A percentile compares a stretch with the other conserved stretches of the same genome.
phyloP scores from a whole-genome alignment of 2,113 vertebrate species.

The Grammomys dolichurus region DNA sequence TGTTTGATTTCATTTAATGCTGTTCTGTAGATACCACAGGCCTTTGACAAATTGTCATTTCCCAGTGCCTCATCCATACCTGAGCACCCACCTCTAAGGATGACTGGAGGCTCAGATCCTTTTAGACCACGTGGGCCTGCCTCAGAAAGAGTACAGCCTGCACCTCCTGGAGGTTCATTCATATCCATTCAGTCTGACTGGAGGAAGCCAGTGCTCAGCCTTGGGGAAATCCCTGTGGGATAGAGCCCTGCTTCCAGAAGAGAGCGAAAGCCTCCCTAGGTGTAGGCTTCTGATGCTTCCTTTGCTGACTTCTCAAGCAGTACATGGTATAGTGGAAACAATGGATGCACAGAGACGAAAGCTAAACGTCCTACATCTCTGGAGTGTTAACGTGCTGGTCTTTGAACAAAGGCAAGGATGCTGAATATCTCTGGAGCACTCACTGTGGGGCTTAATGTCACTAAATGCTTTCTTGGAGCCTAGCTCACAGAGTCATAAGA shows the following conservation, averaged over 20 bases:
- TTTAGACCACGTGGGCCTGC: not conserved
- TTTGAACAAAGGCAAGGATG: conserved; percentile 12
- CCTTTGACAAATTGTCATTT: conserved; percentile 65
- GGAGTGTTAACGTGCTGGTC: not conserved
- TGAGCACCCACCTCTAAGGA: not conserved
- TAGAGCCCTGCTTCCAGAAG: not conserved
- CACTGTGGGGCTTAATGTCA: not conserved
- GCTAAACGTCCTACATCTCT: not conserved
- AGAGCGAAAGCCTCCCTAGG: conserved; percentile 7
- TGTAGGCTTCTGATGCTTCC: not conserved
- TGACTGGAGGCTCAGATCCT: not conserved
- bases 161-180: not conserved
- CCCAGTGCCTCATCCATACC: not conserved
- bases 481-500: not conserved
- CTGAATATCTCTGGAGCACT: not conserved
- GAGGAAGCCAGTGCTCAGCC: not conserved
- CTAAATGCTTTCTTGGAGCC: not conserved
- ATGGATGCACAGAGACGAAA: not conserved
- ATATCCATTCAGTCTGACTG: not conserved
- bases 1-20: conserved; percentile 66
- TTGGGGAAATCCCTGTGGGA: conserved; percentile 17
- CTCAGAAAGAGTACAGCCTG: not conserved
- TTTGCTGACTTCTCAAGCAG: conserved; percentile 34
- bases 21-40: not conserved
- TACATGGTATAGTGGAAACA: conserved; percentile 14